Evolutionary conservation across 1,140 invertebrate species (phyloP), one percentile per base, ranked within the genome.

Genomic region (Diorhabda sublineata): DNA sequence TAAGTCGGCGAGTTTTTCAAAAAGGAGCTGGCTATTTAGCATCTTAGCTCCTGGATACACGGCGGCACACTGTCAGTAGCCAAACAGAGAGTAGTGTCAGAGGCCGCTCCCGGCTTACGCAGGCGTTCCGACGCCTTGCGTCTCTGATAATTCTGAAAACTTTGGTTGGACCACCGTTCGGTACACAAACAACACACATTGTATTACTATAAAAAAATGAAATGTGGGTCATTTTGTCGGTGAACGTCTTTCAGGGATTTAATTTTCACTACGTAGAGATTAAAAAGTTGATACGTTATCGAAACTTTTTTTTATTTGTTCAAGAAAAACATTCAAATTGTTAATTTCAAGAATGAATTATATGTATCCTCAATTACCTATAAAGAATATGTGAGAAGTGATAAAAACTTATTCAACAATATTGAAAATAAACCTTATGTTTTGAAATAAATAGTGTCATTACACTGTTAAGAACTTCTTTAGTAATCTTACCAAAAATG

Each of bases 51-150:
- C 61, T 42, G 42, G 61, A 42, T 62, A 44, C 61, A 44, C 61
- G 61, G 44, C 61, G 61, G 61, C 61, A 62, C 43, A 62, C 61
- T 62, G 61, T 61, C 6, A 41, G 59, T 61, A 4, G 61, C 8
- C 47, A n/a, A 6, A 52, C 47, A 52, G 47, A 6, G n/a, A 6
- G n/a, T 52, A 8, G 6, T 52, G 47, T 52, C 47, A 52, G 47
- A 52, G 61, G 61, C 61, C 61, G 61, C 61, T 62, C 61, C 61
- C 61, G 61, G 44, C 11, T 42, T n/a, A 62, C n/a, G 61, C 61
- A 62, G 42, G 61, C 61, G 61, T 62, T 52, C 47, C 47, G 47
- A 52, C 47, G 47, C 47, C 47, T 52, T 52, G n/a, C 47, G 6
- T 52, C 47, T 52, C 47, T 52, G 47, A 8, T n/a, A 8, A 52